Evolutionary conservation across 2,797 vertebrate genomes (phyloP).

Genomic region (Borostomias antarcticus): DNA sequence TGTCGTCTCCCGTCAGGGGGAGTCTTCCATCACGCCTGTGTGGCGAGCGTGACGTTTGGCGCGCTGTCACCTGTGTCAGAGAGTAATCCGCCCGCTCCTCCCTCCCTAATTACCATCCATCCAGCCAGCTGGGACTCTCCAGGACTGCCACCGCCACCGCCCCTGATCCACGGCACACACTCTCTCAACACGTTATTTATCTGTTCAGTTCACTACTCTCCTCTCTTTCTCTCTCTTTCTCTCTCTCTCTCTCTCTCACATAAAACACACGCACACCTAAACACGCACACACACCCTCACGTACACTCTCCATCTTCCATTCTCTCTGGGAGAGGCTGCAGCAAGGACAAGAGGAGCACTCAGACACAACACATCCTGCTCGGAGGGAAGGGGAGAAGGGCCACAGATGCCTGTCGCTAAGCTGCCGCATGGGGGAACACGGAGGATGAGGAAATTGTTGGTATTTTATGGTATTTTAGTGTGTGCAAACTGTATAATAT

Average conservation of each 20-base stretch:
- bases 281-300: slow-evolving; percentile 9
- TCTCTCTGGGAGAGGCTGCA: slow-evolving; percentile 30
- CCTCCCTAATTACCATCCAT: slow-evolving; percentile 51
- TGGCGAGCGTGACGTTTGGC: slow-evolving; percentile 15
- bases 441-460: slow-evolving; percentile 5
- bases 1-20: too few relatives aligned
- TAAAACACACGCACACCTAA: neutral
- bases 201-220: slow-evolving; percentile 15
- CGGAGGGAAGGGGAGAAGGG: slow-evolving; percentile 32
- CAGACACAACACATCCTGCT: slow-evolving; percentile 38
- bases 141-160: slow-evolving; percentile 36
- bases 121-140: slow-evolving; percentile 32
- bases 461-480: too few relatives aligned
- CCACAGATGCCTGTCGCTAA: slow-evolving; percentile 41
- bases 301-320: slow-evolving; percentile 10
- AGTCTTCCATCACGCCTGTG: slow-evolving; percentile 3
- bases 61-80: slow-evolving; percentile 39
- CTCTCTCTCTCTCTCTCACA: slow-evolving; percentile 19
- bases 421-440: slow-evolving; percentile 9
- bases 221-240: slow-evolving; percentile 8
- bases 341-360: slow-evolving; percentile 46
- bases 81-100: slow-evolving; percentile 43
- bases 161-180: slow-evolving; percentile 20
- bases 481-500: too few relatives aligned
- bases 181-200: slow-evolving; percentile 33